phyloP scores from a whole-genome alignment of 2,888 invertebrate genomes.

The Campopleginae sp. region DNA sequence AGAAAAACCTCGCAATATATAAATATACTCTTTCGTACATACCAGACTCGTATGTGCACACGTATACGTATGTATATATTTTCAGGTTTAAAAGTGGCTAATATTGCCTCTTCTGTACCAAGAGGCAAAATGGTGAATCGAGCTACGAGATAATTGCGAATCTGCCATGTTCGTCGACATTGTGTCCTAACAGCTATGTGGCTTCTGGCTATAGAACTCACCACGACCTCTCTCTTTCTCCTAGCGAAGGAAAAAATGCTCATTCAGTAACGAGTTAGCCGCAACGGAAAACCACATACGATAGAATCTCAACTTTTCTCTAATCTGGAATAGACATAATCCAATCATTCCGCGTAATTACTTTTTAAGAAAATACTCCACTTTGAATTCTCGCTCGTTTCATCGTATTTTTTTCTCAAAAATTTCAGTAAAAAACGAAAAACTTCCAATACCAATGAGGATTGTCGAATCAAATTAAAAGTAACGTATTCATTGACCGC shows the following conservation, averaged over 20 bases:
- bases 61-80: slow-evolving; percentile 23
- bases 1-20: slow-evolving; percentile 21
- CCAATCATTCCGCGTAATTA: slow-evolving; percentile 22
- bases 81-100: slow-evolving; percentile 54
- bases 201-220: slow-evolving; percentile 50
- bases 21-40: slow-evolving; percentile 13
- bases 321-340: slow-evolving; percentile 12
- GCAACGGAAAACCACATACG: slow-evolving; percentile 18
- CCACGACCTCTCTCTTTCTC: slow-evolving; percentile 31
- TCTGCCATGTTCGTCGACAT: slow-evolving; percentile 54
- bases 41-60: slow-evolving; percentile 1
- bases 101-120: slow-evolving; percentile 57
- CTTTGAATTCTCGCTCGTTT: neutral
- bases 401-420: neutral
- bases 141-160: slow-evolving; percentile 58
- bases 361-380: neutral
- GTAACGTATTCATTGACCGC: neutral
- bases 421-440: neutral
- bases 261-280: slow-evolving; percentile 28
- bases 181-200: slow-evolving; percentile 49
- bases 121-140: slow-evolving; percentile 42
- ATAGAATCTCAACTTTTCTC: slow-evolving; percentile 31
- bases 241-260: slow-evolving; percentile 31
- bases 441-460: neutral
- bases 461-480: neutral